A percentile compares a stretch with the other conserved stretches of the same genome.
These are phyloP conservation scores for Drosophila parabipectinata DNA, from an alignment of 1,140 invertebrate genomes.

Conservation along the genomic window DNA sequence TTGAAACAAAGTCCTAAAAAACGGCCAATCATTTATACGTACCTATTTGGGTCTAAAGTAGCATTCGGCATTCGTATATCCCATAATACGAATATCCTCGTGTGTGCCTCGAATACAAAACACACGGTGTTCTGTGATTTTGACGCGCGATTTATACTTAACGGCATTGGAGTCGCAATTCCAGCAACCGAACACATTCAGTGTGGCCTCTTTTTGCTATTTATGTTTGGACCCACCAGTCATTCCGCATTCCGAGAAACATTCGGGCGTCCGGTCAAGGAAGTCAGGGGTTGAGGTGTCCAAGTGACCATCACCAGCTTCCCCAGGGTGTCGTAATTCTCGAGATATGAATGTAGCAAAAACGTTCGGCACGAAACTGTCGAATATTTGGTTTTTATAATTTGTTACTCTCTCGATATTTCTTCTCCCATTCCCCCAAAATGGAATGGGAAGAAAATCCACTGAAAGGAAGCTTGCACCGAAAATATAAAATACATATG, in stretches of 20 bases:
- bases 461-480: not conserved
- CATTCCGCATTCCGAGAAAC: not conserved
- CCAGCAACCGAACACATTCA: not conserved
- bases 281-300: constrained; percentile 9
- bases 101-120: constrained; percentile 62
- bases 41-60: not conserved
- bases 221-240: constrained; percentile 10
- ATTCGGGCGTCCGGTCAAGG: not conserved
- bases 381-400: constrained; percentile 62
- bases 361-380: constrained; percentile 64
- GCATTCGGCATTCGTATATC: constrained; percentile 40
- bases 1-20: constrained; percentile 65
- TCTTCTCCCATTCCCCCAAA: not conserved
- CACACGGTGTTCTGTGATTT: constrained; percentile 56
- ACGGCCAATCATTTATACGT: constrained; percentile 28
- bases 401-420: constrained; percentile 57
- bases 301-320: constrained; percentile 67
- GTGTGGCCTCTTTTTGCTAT: constrained; percentile 4
- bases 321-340: constrained; percentile 76
- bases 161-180: constrained; percentile 27
- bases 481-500: not conserved
- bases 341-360: constrained; percentile 79
- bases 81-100: constrained; percentile 45
- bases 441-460: not conserved
- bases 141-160: constrained; percentile 67